These are phyloP conservation scores for Eptesicus fuscus DNA, from an alignment of 2,113 vertebrate genomes.

Conservation along the genomic window DNA sequence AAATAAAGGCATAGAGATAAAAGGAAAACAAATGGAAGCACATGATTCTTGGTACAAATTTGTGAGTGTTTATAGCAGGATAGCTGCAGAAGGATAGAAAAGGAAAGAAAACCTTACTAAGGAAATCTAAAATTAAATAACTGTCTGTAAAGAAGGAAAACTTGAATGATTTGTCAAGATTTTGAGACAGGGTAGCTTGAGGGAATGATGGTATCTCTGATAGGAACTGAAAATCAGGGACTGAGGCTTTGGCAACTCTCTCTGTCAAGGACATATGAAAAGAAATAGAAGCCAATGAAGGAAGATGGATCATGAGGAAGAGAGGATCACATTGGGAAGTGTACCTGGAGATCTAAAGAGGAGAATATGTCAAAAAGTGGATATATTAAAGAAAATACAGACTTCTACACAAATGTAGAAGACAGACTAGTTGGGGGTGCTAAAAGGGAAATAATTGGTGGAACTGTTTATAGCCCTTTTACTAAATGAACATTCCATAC, in stretches of 20 bases:
- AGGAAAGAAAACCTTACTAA: neutral
- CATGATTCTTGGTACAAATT: neutral
- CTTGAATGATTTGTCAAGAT: neutral
- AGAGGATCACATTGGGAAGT: neutral
- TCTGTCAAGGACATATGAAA: neutral
- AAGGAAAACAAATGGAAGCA: neutral
- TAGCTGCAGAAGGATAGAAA: neutral
- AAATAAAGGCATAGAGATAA: neutral
- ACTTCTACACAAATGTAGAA: neutral
- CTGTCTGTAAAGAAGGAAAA: neutral
- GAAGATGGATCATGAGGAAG: neutral
- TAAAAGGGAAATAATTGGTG: neutral
- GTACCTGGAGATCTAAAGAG: neutral
- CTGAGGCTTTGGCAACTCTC: neutral
- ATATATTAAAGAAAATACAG: neutral
- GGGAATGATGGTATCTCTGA: neutral
- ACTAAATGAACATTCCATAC: slow-evolving; percentile 18
- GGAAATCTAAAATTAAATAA: neutral
- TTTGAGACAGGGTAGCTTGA: neutral
- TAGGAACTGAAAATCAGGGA: neutral
- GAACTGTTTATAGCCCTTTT: neutral
- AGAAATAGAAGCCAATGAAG: neutral
- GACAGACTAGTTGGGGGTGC: neutral
- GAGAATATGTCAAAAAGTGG: neutral
- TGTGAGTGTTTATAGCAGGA: neutral